Conservation (phyloP, 2,797 vertebrate species). For the Pseudochromis fuscus region DNA sequence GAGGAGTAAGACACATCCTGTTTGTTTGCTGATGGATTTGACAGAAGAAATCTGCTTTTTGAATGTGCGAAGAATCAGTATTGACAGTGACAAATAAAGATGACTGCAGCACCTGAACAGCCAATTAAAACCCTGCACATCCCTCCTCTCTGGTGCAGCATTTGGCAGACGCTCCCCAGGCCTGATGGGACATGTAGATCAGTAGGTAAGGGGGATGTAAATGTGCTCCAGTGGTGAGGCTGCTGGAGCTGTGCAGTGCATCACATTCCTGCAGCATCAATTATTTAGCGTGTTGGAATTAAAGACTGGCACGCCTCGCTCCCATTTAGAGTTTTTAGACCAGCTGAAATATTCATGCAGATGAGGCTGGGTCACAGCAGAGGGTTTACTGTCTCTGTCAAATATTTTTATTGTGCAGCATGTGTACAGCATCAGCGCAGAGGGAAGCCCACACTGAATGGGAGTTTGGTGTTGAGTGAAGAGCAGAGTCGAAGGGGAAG, state of each 20-base stretch:
- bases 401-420: too few relatives aligned
- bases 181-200: conserved; percentile 67
- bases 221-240: conserved; percentile 44
- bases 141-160: conserved; percentile 3
- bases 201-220: conserved; percentile 58
- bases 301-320: conserved; percentile 43
- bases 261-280: conserved; percentile 61
- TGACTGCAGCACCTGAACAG: not conserved
- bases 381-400: too few relatives aligned
- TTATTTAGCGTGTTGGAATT: conserved; percentile 63
- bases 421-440: too few relatives aligned
- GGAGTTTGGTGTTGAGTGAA: conserved; percentile 17
- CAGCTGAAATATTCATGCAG: conserved; percentile 62
- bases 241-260: conserved; percentile 37
- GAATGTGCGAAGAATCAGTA: not conserved
- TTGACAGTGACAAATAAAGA: not conserved
- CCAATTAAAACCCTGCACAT: not conserved
- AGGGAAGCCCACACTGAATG: too few relatives aligned
- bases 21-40: too few relatives aligned
- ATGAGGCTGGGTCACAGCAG: conserved; percentile 22
- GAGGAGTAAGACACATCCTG: too few relatives aligned
- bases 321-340: conserved; percentile 67
- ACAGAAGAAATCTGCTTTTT: not conserved
- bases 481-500: conserved; percentile 10
- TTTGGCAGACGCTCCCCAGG: conserved; percentile 28